Evolutionary conservation across 2,888 invertebrate species (phyloP).

Genomic region (Caenorhabditis drosophilae): DNA sequence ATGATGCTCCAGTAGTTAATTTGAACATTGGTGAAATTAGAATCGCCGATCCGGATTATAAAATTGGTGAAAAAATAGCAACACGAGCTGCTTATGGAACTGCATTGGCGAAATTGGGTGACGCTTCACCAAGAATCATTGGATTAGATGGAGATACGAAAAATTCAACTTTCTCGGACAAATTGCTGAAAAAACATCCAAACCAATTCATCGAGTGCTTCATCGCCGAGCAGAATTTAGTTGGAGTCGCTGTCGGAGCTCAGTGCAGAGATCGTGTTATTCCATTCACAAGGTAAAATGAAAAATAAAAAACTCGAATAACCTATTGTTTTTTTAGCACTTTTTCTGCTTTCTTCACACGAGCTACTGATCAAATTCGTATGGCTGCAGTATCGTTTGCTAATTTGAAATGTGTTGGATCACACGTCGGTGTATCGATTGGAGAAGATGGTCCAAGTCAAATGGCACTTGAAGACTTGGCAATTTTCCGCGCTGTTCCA

Average conservation of each 20-base stretch:
- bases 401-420: constrained; percentile 88
- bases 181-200: constrained; percentile 78
- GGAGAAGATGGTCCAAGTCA: constrained; percentile 82
- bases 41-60: constrained; percentile 80
- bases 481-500: constrained; percentile 90
- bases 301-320: no score
- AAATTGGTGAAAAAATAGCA: constrained; percentile 77
- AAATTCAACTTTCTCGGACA: constrained; percentile 96
- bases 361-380: constrained; percentile 95
- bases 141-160: constrained; percentile 97
- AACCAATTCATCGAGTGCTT: constrained; percentile 92
- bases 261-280: constrained; percentile 90
- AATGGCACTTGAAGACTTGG: constrained; percentile 98
- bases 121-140: constrained; percentile 78
- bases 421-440: constrained; percentile 96
- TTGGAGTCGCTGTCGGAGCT: constrained; percentile 87
- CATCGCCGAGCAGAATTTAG: constrained; percentile 88
- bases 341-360: constrained; percentile 94
- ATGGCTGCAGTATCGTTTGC: constrained; percentile 99
- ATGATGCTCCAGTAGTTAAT: constrained; percentile 59
- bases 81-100: constrained; percentile 93
- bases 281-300: no score
- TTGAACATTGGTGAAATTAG: constrained; percentile 46
- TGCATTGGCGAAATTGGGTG: constrained; percentile 85
- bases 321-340: no score